Base-by-base conservation (phyloP, 2,888 invertebrate species). In the Philonicus albiceps region DNA sequence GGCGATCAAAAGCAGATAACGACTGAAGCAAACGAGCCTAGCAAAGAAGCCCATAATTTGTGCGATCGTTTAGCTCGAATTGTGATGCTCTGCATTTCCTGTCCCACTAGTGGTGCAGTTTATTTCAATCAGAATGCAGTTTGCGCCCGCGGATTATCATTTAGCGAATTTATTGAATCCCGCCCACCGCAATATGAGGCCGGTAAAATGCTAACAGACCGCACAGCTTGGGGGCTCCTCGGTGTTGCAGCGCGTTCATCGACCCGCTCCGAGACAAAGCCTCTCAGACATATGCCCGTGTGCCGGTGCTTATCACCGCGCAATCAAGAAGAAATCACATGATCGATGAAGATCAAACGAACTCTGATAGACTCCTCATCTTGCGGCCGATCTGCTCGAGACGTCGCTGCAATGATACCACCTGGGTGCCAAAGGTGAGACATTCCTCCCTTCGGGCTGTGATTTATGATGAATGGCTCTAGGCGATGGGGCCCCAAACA, bases 341-440 rank as follows among this genome's bases (percentile, higher is more conserved):
- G 78, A 78, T 78, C 78, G 78, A 78, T 78, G 78, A 49, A 78
- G 78, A 78, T 78, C 27, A 78, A 78, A 49, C 30, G 78, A 78
- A 49, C 78, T 40, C 19, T 76, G 27, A 64, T 64, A 64, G 22
- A 64, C 64, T 64, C 27, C 64, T 64, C 64, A 64, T 22, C 64
- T 22, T n/a, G 49, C 49, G 49, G 49, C n/a, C 6, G 49, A 49
- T 49, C n/a, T 7, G n/a, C 7, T 49, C 27, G 64, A 64, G 22
- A 64, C 64, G 22, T 64, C 64, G 22, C 27, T 27, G 27, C 64
- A 64, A 11, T 64, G 64, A 64, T 64, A 27, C 64, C 11, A 64
- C 19, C 64, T 64, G 64, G 22, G 64, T 64, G 64, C 64, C 64
- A 64, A 64, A 64, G 64, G 64, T 64, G 64, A 64, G 64, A 64